Percentiles rank a stretch among this genome's conserved stretches.
phyloP scores from a whole-genome alignment of 2,113 vertebrate species.

The Scophthalmus maximus region DNA sequence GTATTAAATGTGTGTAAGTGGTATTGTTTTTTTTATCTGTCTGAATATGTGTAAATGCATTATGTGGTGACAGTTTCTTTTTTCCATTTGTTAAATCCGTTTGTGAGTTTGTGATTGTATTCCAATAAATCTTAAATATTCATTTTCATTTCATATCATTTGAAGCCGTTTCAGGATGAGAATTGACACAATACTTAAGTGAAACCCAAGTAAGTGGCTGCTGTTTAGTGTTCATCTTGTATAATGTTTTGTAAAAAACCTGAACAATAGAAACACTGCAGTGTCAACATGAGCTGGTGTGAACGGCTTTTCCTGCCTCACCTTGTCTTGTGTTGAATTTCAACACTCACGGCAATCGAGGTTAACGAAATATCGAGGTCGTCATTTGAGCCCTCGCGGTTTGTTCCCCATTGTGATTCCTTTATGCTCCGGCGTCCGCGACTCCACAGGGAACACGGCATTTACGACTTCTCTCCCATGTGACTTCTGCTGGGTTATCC shows the following conservation, averaged over 20 bases:
- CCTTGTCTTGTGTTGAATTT: constrained; percentile 20
- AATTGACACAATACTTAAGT: background rate
- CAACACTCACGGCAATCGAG: constrained; percentile 36
- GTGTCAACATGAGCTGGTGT: constrained; percentile 26
- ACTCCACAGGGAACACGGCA: constrained; percentile 42
- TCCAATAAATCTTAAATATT: constrained; percentile 62
- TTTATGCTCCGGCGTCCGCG: constrained; percentile 47
- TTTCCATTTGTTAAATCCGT: constrained; percentile 13
- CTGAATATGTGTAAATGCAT: constrained; percentile 16
- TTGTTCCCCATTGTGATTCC: constrained; percentile 51
- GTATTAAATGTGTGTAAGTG: constrained; percentile 20
- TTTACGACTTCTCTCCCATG: constrained; percentile 60
- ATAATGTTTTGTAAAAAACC: background rate
- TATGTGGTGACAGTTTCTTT: constrained; percentile 6
- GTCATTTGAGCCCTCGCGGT: constrained; percentile 41
- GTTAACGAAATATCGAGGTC: constrained; percentile 42
- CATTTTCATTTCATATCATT: background rate
- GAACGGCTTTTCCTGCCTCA: constrained; percentile 14
- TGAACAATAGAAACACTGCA: constrained; percentile 20
- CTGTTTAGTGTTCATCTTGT: constrained; percentile 5
- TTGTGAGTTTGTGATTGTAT: constrained; percentile 16
- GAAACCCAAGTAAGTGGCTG: constrained; percentile 4
- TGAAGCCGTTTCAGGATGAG: constrained; percentile 4
- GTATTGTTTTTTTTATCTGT: constrained; percentile 50
- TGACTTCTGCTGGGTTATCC: constrained; percentile 1